Conservation (phyloP, 2,797 vertebrate genomes). For the Pangasius larnaudii region DNA sequence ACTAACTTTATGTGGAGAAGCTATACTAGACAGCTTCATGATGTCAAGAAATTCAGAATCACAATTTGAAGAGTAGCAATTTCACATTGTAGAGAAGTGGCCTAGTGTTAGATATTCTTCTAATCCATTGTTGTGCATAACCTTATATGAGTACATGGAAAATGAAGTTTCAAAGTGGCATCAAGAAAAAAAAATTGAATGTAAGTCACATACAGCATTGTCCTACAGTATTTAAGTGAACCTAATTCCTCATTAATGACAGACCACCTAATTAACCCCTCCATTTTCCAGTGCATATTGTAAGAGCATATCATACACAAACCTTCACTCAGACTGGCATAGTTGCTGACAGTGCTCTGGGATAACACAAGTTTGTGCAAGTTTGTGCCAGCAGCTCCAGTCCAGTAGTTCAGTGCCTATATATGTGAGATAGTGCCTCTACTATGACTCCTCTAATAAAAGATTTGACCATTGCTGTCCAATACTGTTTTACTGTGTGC, state of each 20-base stretch:
- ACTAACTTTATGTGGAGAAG: neutral
- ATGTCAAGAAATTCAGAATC: slow-evolving; percentile 19
- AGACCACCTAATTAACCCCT: slow-evolving; percentile 21
- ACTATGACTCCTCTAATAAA: slow-evolving; percentile 81
- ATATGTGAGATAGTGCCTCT: slow-evolving; percentile 83
- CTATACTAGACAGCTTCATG: neutral
- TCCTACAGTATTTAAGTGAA: neutral
- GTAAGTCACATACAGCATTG: slow-evolving; percentile 1
- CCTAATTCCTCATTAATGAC: neutral
- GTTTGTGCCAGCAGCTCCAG: slow-evolving; percentile 73
- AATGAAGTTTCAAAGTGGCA: slow-evolving; percentile 4
- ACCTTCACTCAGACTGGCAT: slow-evolving; percentile 49
- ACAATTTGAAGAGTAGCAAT: slow-evolving; percentile 1
- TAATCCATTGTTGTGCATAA: neutral
- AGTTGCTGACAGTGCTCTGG: slow-evolving; percentile 53
- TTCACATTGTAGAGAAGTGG: neutral
- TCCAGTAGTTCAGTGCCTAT: slow-evolving; percentile 89
- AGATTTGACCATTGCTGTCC: slow-evolving; percentile 76
- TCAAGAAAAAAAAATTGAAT: slow-evolving; percentile 17
- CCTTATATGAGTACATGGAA: neutral
- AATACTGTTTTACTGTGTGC: slow-evolving; percentile 58
- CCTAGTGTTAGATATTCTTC: slow-evolving; percentile 24
- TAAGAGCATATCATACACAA: slow-evolving; percentile 43
- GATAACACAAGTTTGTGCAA: slow-evolving; percentile 58
- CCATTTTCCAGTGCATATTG: slow-evolving; percentile 41